Evolutionary conservation across 2,113 vertebrate genomes (phyloP).

Genomic region (Lophura nycthemera): DNA sequence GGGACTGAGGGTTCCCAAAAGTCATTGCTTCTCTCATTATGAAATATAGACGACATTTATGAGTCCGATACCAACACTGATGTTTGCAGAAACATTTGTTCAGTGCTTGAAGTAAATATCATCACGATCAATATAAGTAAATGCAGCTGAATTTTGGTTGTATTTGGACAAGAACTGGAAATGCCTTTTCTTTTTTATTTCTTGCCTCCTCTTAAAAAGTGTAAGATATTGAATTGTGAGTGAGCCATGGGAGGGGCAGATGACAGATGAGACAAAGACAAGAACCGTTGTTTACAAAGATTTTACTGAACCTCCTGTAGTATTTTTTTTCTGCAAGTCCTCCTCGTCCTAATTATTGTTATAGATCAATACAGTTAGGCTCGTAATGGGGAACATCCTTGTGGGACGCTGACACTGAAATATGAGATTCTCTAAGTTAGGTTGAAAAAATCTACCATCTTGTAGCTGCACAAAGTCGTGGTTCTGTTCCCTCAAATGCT

Average conservation of each 20-base stretch:
- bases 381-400: not conserved
- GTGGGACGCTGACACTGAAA: not conserved
- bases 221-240: not conserved
- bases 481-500: not conserved
- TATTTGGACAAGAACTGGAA: not conserved
- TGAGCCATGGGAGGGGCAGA: not conserved
- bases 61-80: constrained; percentile 20
- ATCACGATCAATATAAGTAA: constrained; percentile 1
- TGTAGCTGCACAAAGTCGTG: not conserved
- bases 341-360: not conserved
- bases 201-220: not conserved
- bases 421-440: not conserved
- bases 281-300: not conserved
- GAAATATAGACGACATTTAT: not conserved
- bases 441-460: not conserved
- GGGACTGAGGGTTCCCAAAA: not conserved
- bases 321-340: not conserved
- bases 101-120: constrained; percentile 38
- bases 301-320: not conserved
- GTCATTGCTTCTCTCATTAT: not conserved
- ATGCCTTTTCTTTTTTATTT: not conserved
- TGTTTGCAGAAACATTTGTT: constrained; percentile 58
- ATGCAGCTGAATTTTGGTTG: not conserved
- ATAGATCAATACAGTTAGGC: not conserved
- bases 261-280: not conserved